Base-by-base conservation (phyloP, 1,140 invertebrate genomes). In the Mesaphorura yosii region DNA sequence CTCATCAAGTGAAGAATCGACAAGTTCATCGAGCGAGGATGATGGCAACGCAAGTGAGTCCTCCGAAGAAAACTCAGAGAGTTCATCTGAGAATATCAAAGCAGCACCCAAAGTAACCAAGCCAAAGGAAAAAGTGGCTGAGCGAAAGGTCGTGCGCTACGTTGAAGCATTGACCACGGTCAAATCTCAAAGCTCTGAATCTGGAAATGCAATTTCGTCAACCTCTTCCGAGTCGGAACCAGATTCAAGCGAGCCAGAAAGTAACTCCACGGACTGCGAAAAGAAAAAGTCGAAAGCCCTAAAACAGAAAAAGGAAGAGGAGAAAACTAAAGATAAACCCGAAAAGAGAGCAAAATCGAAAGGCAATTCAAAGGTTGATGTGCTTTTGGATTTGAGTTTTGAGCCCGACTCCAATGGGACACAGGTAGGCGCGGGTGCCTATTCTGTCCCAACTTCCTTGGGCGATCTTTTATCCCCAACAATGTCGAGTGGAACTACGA, bases 311-410 rank as follows among this genome's bases (percentile, higher is more conserved):
- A n/a, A n/a, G n/a, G n/a, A n/a, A n/a, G n/a, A n/a, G n/a, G n/a
- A n/a, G n/a, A n/a, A n/a, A n/a, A 51, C 51, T 17, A 68, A 73
- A 25, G 58, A 66, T 23, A 66, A n/a, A n/a, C n/a, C n/a, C n/a
- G n/a, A 69, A 17, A 66, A 63, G 20, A 67, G 68, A 39, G 31
- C 19, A 19, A 48, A 53, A 49, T 26, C 17, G 45, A 53, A 64
- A 34, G 48, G 79, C 17, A 34, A 76, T 60, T 78, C 75, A 52
- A 84, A 84, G 70, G 72, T 87, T 48, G 86, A 92, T 71, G 70
- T 93, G 27, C 70, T 94, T 14, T 67, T 94, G 22, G 88, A 92
- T 66, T 73, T 93, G 39, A 83, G 83, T 70, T 38, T 52, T n/a
- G 25, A 44, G 31, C 38, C 20, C 23, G 48, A 22, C 17, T 40